These are phyloP conservation scores for Poeciliopsis retropinna DNA, from an alignment of 2,113 vertebrate species.

Conservation along the genomic window DNA sequence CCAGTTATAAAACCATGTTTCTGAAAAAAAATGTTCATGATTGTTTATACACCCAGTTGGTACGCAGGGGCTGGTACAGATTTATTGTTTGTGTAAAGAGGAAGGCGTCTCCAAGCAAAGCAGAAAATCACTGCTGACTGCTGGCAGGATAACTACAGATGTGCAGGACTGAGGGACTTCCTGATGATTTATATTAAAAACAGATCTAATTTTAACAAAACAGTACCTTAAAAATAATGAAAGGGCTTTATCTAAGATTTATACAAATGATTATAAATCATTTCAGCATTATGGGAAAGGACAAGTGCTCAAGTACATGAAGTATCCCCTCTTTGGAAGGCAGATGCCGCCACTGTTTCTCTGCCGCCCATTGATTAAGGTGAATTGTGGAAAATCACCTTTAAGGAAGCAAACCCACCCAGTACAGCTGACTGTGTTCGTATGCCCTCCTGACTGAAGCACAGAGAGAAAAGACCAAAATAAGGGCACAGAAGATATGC, in stretches of 20 bases:
- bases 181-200: no score
- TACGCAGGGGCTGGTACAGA: neutral
- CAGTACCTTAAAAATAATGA: neutral
- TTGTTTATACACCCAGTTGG: no score
- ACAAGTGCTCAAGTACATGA: no score
- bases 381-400: slow-evolving; percentile 2
- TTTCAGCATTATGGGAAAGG: neutral
- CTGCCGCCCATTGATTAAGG: neutral
- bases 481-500: slow-evolving; percentile 37
- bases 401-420: slow-evolving; percentile 44
- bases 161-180: no score
- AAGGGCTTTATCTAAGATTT: neutral
- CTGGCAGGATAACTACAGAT: no score
- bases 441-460: slow-evolving; percentile 30
- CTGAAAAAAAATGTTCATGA: no score
- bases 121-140: neutral
- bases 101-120: no score
- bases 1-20: no score
- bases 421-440: slow-evolving; percentile 9
- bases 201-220: no score
- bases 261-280: neutral
- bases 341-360: neutral
- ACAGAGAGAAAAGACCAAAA: neutral
- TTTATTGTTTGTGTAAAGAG: neutral
- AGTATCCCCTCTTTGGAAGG: no score